Evolutionary conservation across 2,113 vertebrate species (phyloP).

Genomic region (Hypomesus transpacificus): DNA sequence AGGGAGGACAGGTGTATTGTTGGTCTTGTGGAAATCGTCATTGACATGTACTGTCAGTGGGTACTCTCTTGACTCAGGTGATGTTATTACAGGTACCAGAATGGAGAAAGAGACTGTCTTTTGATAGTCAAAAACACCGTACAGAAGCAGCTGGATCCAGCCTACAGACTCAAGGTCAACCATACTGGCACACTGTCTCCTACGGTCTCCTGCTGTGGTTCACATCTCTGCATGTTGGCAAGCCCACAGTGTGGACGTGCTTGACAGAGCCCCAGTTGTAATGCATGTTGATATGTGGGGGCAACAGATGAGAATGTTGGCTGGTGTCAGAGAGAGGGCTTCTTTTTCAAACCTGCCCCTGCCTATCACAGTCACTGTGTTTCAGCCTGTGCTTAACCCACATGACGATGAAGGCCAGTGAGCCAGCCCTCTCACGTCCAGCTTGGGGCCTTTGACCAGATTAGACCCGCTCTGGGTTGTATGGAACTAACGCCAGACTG

Average conservation of each 20-base stretch:
- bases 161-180: too few relatives aligned
- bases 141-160: too few relatives aligned
- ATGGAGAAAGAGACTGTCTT: too few relatives aligned
- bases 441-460: background rate
- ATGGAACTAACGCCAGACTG: background rate
- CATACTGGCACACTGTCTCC: too few relatives aligned
- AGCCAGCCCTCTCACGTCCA: background rate
- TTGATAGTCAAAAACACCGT: too few relatives aligned
- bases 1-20: too few relatives aligned
- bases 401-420: constrained; percentile 13
- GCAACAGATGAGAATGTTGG: constrained; percentile 43
- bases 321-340: constrained; percentile 17
- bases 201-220: background rate
- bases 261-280: constrained; percentile 35
- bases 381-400: constrained; percentile 1
- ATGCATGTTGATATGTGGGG: constrained; percentile 29
- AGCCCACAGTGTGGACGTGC: constrained; percentile 28
- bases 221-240: constrained; percentile 35
- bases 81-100: too few relatives aligned
- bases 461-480: background rate
- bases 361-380: constrained; percentile 11
- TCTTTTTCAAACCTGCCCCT: constrained; percentile 11
- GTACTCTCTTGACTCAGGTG: too few relatives aligned
- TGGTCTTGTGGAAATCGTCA: background rate
- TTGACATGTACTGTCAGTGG: background rate